Base-by-base conservation (phyloP, 37 sponge, comb jelly and placozoan genomes). In the Hexactinellida sp. region DNA sequence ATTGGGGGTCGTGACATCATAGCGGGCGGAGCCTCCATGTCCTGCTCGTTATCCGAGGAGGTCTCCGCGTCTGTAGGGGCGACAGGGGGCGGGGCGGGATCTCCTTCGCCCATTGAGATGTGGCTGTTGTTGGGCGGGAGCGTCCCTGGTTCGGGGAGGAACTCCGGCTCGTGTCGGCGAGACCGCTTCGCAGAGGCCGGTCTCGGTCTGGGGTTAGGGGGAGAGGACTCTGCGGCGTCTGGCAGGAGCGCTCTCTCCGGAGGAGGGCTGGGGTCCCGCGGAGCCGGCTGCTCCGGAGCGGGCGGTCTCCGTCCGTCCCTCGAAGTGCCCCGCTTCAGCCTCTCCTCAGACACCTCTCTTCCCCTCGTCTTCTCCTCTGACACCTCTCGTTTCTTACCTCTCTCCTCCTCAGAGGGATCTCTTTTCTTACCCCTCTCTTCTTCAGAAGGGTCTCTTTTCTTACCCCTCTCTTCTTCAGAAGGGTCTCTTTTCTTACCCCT, bases 371-470 rank as follows among this genome's bases (percentile, higher is more conserved):
- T 83, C 7, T 39, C 47, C 16, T 39, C 84, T 30, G 39, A 39
- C 5, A 23, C 7, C 5, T 83, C 47, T 9, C 84, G 23, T 83
- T 24, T 83, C 47, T 83, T 63, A 7, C 25, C 76, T 63, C 76
- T 10, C 3, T 63, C 76, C 13, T 63, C 76, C 13, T 23, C 39
- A 84, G 84, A 83, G 7, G 7, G 10, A 76, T 19, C 9, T 32
- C 16, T 34, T 36, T 7, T 83, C 82, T 54, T 63, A 16, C 23
- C 84, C 24, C n/a, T 54, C 82, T 88, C 54, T 85, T 84, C 83
- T 39, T 39, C 84, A 28, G 39, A 39, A 39, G 47, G 19, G 7
- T 83, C 47, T 9, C 84, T 24, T 83, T 24, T 83, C 47, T 83
- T 63, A 7, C 25, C 76, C 13, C 76, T 10, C 3, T 63, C 76